Base-by-base conservation (phyloP, 2,113 vertebrate species). In the Probosciger aterrimus region DNA sequence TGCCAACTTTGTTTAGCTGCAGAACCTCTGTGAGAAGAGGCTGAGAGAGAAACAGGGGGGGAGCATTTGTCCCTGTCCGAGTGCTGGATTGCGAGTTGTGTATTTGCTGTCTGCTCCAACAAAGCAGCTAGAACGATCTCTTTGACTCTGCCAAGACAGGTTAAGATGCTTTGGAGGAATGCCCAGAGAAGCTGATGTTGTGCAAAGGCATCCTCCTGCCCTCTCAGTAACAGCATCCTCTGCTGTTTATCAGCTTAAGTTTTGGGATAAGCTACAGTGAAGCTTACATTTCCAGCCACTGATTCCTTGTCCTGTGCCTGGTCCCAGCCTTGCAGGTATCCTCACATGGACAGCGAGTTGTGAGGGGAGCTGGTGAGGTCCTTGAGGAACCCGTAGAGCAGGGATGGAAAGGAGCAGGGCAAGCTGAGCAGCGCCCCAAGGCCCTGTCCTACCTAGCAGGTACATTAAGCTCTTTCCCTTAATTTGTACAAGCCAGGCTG, bases 331-430 rank as follows among this genome's bases (percentile, higher is more conserved):
- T 18, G 47, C 27, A 31, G 35, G 24, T 49, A 2, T n/a, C 50
- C 30, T 78, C 2, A 2, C 44, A 14, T 62, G 37, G 44, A 25
- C 2, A 10, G 53, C 0, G 0, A 50, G 59, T 39, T 49, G 64
- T 85, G 37, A 12, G 87, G 71, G 68, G 63, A 49, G 46, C 60
- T 52, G 0, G 1, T 1, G 4, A 37, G 55, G 19, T 22, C 55
- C 19, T 14, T 57, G 55, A 14, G 33, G 20, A 57, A 4, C 55
- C 19, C 1, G 3, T n/a, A 57, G 55, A 13, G n/a, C 65, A 52
- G 0, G n/a, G 18, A 11, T 47, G 39, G 49, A 31, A 37, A 17
- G 43, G 41, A 67, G 33, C 57, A 23, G 33, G 23, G 65, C 0
- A 57, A 49, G 46, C 53, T 11, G 59, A 27, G 69, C 43, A 5